Evolutionary conservation across 2,888 invertebrate species (phyloP), one percentile per base, ranked within the genome.

Genomic region (Euzophera pinguis): DNA sequence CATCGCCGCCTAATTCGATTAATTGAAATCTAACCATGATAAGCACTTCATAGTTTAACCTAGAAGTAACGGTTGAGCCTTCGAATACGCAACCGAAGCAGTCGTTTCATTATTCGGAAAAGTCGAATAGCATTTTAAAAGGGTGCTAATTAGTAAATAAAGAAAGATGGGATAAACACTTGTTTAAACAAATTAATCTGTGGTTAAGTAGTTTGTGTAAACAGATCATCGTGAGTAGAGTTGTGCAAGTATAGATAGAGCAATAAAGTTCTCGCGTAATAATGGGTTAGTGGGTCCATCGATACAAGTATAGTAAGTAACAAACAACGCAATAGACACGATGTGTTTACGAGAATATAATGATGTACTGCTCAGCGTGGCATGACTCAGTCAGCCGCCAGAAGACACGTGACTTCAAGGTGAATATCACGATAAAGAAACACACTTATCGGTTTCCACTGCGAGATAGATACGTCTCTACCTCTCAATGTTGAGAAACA

Each of bases 21-120:
- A 81, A 81, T 79, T 81, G 77, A 75, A 75, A 80, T 72, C 71
- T 75, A 79, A 73, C 70, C 56, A 55, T 42, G 55, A 56, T 57
- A 47, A 53, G 48, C 42, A 8, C 35, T 34, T 53, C 52, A 53
- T 51, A 53, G 34, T 54, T 53, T 50, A 34, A 47, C 49, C 47
- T 49, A 52, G 48, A 43, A 50, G 52, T 42, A 49, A 2, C 7
- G 32, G 47, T 53, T 27, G 50, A 54, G 54, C 50, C 50, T 50
- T 49, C 42, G 45, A 39, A 17, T 22, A 22, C 22, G 22, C 22
- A 22, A 22, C 2, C 22, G 5, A 22, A 5, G 22, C 22, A 22
- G 22, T 22, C 2, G 22, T 22, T 22, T 22, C n/a, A n/a, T n/a
- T n/a, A n/a, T n/a, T n/a, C n/a, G n/a, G n/a, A n/a, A n/a, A n/a